These are phyloP conservation scores for Jacana jacana DNA, from an alignment of 2,113 vertebrate genomes.

Conservation along the genomic window DNA sequence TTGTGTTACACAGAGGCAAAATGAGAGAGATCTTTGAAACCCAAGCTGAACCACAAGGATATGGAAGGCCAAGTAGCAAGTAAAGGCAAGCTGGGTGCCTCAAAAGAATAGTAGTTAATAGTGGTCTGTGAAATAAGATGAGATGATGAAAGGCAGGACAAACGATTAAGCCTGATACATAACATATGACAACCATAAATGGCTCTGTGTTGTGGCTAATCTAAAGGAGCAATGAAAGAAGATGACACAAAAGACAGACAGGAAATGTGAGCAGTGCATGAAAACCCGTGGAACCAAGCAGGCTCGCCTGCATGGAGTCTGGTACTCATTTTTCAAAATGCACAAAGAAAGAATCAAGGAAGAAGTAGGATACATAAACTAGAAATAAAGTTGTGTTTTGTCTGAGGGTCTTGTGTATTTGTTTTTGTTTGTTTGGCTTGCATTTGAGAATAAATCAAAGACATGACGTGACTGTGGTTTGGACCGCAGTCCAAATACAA, in stretches of 20 bases:
- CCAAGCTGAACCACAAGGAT: neutral
- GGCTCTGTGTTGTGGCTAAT: slow-evolving; percentile 12
- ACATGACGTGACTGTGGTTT: neutral
- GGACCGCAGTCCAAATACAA: neutral
- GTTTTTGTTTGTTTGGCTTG: neutral
- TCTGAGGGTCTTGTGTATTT: neutral
- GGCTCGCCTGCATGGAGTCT: neutral
- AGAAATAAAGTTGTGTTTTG: neutral
- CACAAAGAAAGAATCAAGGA: neutral
- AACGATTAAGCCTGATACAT: slow-evolving; percentile 18
- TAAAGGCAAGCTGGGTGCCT: neutral
- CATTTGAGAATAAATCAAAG: neutral
- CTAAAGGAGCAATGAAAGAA: slow-evolving; percentile 1
- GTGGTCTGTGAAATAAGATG: neutral
- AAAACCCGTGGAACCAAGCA: neutral
- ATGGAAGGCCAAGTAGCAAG: neutral
- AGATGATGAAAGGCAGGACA: slow-evolving; percentile 37
- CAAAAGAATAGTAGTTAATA: neutral
- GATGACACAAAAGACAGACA: neutral
- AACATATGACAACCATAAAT: slow-evolving; percentile 27
- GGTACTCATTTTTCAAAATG: neutral
- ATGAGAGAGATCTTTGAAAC: neutral
- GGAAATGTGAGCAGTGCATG: neutral
- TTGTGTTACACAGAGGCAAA: neutral
- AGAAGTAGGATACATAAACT: neutral